Conservation (phyloP, 2,797 vertebrate species). For the Centroberyx gerrardi region DNA sequence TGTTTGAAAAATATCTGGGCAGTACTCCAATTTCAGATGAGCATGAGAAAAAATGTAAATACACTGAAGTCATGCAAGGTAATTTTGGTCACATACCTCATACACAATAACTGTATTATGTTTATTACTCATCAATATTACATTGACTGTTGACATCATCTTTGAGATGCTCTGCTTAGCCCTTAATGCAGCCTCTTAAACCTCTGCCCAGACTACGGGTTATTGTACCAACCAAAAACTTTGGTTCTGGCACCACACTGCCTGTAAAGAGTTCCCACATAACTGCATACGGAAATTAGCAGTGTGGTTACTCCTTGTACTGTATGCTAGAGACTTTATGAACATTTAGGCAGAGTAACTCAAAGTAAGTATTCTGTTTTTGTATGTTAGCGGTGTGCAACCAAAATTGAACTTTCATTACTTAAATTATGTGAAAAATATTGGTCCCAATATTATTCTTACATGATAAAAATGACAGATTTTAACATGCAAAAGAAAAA, state of each 20-base stretch:
- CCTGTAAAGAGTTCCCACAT: too few relatives aligned
- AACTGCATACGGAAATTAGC: not conserved
- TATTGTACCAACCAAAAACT: not conserved
- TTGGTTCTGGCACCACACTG: not conserved
- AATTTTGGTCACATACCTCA: not conserved
- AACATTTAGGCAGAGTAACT: too few relatives aligned
- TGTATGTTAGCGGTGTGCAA: not conserved
- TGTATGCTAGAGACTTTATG: too few relatives aligned
- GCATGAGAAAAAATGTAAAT: not conserved
- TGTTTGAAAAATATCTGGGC: not conserved
- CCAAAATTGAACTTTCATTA: not conserved
- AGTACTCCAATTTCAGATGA: not conserved
- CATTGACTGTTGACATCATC: not conserved
- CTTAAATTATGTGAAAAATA: not conserved
- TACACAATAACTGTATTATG: not conserved
- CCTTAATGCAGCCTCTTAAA: not conserved
- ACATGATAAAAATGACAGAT: not conserved
- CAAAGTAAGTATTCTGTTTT: too few relatives aligned
- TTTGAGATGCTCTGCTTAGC: not conserved
- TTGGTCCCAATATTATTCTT: slow-evolving; percentile 15
- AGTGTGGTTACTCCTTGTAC: not conserved
- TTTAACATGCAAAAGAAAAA: not conserved
- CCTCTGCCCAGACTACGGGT: slow-evolving; percentile 3
- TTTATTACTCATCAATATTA: not conserved
- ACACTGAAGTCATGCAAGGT: not conserved